Percentiles rank a stretch among this genome's conserved stretches.
Evolutionary conservation across 2,888 invertebrate species (phyloP).

Genomic region (Pollenia labialis): DNA sequence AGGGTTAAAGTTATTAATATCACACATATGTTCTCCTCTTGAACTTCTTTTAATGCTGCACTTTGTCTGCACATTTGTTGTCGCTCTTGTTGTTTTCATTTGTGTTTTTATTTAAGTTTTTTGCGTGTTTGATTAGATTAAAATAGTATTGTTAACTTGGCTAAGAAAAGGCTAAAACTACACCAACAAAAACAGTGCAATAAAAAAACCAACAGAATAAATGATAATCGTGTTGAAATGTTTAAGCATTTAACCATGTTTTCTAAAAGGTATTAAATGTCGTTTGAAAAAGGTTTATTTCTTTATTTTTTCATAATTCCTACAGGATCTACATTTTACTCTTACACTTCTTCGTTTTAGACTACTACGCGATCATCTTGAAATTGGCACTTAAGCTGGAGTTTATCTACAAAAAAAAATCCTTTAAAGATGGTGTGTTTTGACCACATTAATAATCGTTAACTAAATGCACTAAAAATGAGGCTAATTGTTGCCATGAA

Average conservation of each 20-base stretch:
- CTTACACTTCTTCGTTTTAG: constrained; percentile 37
- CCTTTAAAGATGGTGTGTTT: constrained; percentile 62
- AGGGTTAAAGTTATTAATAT: constrained; percentile 66
- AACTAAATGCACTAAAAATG: constrained; percentile 72
- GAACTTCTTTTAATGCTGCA: not conserved
- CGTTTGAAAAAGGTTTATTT: constrained; percentile 62
- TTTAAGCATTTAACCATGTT: constrained; percentile 69
- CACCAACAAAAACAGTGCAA: constrained; percentile 3
- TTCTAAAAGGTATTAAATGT: constrained; percentile 70
- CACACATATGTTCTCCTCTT: constrained; percentile 50
- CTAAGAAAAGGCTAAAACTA: constrained; percentile 7
- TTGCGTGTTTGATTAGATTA: constrained; percentile 74
- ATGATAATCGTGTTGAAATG: constrained; percentile 74
- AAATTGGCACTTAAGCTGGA: not conserved
- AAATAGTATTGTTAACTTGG: constrained; percentile 42
- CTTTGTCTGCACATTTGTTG: constrained; percentile 44
- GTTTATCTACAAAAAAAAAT: constrained; percentile 6
- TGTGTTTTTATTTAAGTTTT: constrained; percentile 50
- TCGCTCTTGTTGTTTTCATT: constrained; percentile 45
- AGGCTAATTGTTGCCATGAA: constrained; percentile 74
- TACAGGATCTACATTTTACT: constrained; percentile 25
- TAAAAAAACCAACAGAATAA: constrained; percentile 42
- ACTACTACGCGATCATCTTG: constrained; percentile 29
- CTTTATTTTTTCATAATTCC: not conserved
- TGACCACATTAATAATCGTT: constrained; percentile 73